Evolutionary conservation across 2,888 invertebrate species (phyloP), one percentile per base, ranked within the genome.

Genomic region (Ormyrus thymus): DNA sequence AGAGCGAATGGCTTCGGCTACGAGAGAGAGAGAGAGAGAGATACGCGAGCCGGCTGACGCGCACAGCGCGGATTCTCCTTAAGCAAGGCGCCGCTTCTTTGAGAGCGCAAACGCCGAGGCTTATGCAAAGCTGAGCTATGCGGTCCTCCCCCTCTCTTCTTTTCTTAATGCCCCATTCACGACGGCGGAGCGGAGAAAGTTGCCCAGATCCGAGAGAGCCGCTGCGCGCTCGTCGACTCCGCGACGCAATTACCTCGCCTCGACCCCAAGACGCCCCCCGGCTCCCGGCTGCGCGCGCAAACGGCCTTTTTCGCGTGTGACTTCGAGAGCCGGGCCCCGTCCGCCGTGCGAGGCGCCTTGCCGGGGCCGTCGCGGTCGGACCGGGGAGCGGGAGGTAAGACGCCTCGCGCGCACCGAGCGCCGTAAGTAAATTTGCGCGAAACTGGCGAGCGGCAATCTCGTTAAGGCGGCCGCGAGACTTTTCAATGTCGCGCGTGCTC

Each of bases 361-460:
- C 46, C 0, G 15, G 46, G 29, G 56, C 10, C 11, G 61, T 3
- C 43, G 43, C 29, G 7, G n/a, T n/a, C n/a, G n/a, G n/a, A n/a
- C n/a, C n/a, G 55, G 0, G 8, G 0, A n/a, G 13, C 1, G 53
- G 58, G 9, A 48, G 11, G 11, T 5, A 59, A 66, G 13, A 3
- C 5, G 9, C 50, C 1, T 2, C 29, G 29, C 29, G 29, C 29
- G 46, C 50, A 46, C 55, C 46, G 61, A 64, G 59, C 45, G 55
- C 59, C 53, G 43, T 71, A 70, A 75, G 79, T 70, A 61, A 79
- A 75, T 79, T 75, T 75, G 62, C 78, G 65, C 66, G 56, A 64
- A 61, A 61, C 48, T 45, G 7, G 66, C 53, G 65, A 48, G 51
- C 62, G 69, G 61, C 73, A 80, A 80, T 76, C 80, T 73, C 80